Conservation (phyloP, 2,113 vertebrate genomes). For the Podarcis muralis region DNA sequence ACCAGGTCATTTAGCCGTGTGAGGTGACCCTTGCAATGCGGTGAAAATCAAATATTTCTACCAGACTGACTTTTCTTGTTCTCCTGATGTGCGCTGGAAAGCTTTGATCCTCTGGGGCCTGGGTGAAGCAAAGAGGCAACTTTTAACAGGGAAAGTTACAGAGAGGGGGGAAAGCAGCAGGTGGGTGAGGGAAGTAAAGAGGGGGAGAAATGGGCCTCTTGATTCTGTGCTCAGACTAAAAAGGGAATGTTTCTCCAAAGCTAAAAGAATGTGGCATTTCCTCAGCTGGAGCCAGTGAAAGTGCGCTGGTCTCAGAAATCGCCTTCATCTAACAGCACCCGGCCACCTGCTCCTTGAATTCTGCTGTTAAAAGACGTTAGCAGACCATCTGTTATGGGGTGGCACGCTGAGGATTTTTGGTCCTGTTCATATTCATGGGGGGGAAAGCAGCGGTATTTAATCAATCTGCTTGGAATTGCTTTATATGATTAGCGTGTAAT, state of each 20-base stretch:
- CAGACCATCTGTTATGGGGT: constrained; percentile 35
- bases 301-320: constrained; percentile 11
- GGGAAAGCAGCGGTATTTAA: constrained; percentile 26
- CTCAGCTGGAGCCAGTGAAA: not conserved
- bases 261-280: not conserved
- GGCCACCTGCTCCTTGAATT: not conserved
- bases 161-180: not conserved
- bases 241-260: not conserved
- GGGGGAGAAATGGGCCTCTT: fast-evolving
- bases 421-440: not conserved
- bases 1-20: constrained; percentile 31
- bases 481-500: constrained; percentile 45
- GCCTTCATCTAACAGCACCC: constrained; percentile 12
- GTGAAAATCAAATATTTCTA: constrained; percentile 6
- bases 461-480: constrained; percentile 47
- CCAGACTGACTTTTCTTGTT: not conserved
- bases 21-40: constrained; percentile 37
- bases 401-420: constrained; percentile 30
- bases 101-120: not conserved
- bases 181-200: not conserved
- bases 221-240: not conserved
- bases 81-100: not conserved
- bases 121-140: constrained; percentile 4
- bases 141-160: not conserved
- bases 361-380: not conserved